Percentiles rank a stretch among this genome's conserved stretches.
These are phyloP conservation scores for Lipophrys pholis DNA, from an alignment of 2,113 vertebrate species.

Conservation along the genomic window DNA sequence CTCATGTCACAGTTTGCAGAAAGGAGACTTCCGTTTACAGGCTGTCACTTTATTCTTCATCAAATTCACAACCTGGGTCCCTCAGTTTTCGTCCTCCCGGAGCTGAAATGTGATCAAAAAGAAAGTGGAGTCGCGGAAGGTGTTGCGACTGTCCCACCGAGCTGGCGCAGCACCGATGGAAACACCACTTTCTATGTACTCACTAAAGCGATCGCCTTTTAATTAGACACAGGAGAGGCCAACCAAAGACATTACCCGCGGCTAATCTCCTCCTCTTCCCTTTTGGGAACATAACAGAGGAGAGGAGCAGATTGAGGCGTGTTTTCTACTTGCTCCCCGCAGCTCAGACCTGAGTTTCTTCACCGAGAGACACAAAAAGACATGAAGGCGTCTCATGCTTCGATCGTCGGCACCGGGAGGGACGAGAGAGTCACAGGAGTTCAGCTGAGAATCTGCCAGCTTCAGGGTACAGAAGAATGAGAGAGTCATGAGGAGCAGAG, in stretches of 20 bases:
- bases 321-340: conserved; percentile 25
- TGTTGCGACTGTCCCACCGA: conserved; percentile 44
- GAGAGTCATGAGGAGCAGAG: conserved; percentile 28
- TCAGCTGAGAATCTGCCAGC: conserved; percentile 33
- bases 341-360: conserved; percentile 26
- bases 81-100: conserved; percentile 26
- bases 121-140: conserved; percentile 36
- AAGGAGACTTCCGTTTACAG: conserved; percentile 20
- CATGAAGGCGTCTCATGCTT: conserved; percentile 29
- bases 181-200: conserved; percentile 38
- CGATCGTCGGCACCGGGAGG: conserved; percentile 3
- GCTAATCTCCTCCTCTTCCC: conserved; percentile 50
- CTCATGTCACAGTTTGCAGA: conserved; percentile 49
- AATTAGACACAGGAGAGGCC: conserved; percentile 72
- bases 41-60: conserved; percentile 35
- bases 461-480: conserved; percentile 30
- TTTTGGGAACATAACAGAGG: conserved; percentile 24
- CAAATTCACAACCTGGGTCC: conserved; percentile 44
- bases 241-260: conserved; percentile 31
- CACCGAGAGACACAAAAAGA: conserved; percentile 5
- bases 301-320: conserved; percentile 43
- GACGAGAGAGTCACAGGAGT: conserved; percentile 44
- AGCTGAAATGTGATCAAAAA: conserved; percentile 48
- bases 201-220: conserved; percentile 44
- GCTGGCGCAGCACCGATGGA: conserved; percentile 19